Base-by-base conservation (phyloP, 2,888 invertebrate genomes). In the Leptodirus hochenwartii region DNA sequence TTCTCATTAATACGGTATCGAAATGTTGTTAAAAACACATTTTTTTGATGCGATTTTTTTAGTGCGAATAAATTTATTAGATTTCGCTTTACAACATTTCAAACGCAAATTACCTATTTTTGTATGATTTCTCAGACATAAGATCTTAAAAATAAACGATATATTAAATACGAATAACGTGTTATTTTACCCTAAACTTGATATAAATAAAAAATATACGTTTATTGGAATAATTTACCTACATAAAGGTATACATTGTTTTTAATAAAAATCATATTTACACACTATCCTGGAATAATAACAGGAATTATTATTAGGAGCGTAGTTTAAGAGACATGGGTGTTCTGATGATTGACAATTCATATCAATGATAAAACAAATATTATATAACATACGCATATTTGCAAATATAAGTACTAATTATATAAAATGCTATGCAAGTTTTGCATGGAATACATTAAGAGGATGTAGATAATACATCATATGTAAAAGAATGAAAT, bases 261-360 rank as follows among this genome's bases (percentile, higher is more conserved):
- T 43, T 40, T 43, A 46, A 46, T 45, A 47, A 49, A 45, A 49
- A 49, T 47, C 43, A 46, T 47, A 49, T 47, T 47, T 48, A 49
- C 46, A 47, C 20, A 8, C 9, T 8, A 20, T n/a, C n/a, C n/a
- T n/a, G n/a, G n/a, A n/a, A n/a, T n/a, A n/a, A n/a, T n/a, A n/a
- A n/a, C n/a, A n/a, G n/a, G n/a, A n/a, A n/a, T n/a, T n/a, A n/a
- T n/a, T n/a, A n/a, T n/a, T n/a, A n/a, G n/a, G n/a, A n/a, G n/a
- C n/a, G n/a, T n/a, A n/a, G n/a, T n/a, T n/a, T n/a, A n/a, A n/a
- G n/a, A n/a, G n/a, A n/a, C n/a, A n/a, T n/a, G n/a, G n/a, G n/a
- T n/a, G n/a, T n/a, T n/a, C n/a, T n/a, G n/a, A n/a, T n/a, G n/a
- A n/a, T n/a, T n/a, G n/a, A n/a, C n/a, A n/a, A n/a, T n/a, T n/a